Evolutionary conservation across 2,113 vertebrate species (phyloP).

Genomic region (Panthera leo): DNA sequence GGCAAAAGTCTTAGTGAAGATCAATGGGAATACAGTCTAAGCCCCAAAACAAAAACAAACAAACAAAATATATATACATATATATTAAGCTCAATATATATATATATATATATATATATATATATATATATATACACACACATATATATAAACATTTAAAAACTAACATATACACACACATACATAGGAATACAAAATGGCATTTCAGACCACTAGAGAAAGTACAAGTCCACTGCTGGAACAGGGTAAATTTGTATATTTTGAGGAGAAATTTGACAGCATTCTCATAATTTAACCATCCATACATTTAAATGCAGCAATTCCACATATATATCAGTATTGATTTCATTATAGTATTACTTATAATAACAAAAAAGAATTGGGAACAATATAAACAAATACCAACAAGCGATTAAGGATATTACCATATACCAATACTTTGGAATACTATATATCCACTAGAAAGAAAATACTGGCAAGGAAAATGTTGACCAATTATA

Average conservation of each 20-base stretch:
- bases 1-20: background rate
- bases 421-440: background rate
- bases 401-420: background rate
- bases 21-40: background rate
- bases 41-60: background rate
- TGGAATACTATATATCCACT: background rate
- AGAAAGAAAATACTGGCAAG: background rate
- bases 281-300: background rate
- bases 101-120: no score
- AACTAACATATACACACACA: no score
- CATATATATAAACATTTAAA: no score
- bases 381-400: background rate
- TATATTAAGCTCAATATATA: background rate
- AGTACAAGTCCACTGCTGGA: background rate
- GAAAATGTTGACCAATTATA: background rate
- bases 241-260: background rate
- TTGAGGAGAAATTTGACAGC: background rate
- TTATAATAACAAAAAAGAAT: background rate
- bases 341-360: background rate
- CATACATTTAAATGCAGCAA: background rate
- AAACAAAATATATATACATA: background rate
- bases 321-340: background rate
- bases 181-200: background rate
- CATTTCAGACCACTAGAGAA: background rate
- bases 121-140: no score